Evolutionary conservation across 2,113 vertebrate species (phyloP).

Genomic region (Macroglossus sobrinus): DNA sequence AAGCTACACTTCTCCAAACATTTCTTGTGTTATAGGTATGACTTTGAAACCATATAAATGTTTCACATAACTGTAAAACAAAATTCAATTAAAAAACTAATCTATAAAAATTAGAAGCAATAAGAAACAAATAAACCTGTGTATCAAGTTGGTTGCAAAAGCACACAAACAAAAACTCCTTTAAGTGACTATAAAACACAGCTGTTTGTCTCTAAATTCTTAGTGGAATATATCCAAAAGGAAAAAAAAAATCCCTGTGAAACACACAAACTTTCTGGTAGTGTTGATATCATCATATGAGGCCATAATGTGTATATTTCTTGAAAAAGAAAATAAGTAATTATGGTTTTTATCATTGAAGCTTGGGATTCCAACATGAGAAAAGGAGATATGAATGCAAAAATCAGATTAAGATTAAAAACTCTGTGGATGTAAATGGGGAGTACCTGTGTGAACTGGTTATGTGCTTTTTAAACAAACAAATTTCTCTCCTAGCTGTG

Average conservation of each 20-base stretch:
- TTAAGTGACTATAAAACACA: not conserved
- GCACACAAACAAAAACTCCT: not conserved
- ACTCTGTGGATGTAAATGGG: not conserved
- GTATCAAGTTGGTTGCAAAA: not conserved
- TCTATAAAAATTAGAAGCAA: not conserved
- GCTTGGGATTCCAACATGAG: not conserved
- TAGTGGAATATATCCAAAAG: not conserved
- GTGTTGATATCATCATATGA: not conserved
- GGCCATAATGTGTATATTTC: not conserved
- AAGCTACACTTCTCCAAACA: not conserved
- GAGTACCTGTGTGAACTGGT: not conserved
- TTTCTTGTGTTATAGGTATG: not conserved
- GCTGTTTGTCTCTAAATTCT: not conserved
- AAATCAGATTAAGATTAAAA: not conserved
- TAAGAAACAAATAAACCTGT: not conserved
- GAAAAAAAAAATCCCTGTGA: not conserved
- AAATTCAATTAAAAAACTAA: not conserved
- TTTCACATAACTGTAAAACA: not conserved
- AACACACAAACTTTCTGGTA: not conserved
- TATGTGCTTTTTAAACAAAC: not conserved
- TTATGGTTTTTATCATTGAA: not conserved
- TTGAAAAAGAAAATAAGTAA: not conserved
- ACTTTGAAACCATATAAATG: not conserved
- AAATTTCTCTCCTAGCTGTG: not conserved
- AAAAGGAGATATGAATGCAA: not conserved